Evolutionary conservation across 1,140 invertebrate species (phyloP), one percentile per base, ranked within the genome.

Genomic region (Drosophila repletoides): DNA sequence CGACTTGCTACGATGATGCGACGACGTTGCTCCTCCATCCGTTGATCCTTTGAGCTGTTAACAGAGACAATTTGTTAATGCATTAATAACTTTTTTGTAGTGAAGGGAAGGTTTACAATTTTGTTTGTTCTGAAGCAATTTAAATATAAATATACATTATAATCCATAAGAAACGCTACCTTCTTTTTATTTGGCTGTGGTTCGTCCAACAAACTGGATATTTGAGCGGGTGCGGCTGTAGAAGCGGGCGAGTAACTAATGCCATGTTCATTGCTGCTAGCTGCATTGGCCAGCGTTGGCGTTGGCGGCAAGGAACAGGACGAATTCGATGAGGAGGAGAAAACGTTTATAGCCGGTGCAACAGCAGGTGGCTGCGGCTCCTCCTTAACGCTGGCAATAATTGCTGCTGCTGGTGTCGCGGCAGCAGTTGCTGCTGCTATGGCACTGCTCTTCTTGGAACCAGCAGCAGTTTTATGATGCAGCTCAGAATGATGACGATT

Each of bases 281-380:
- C 28, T 5, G 15, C 58, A 38, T 21, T 36, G 5, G 46, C 34
- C 21, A 81, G 9, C 21, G 71, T 72, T 19, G 86, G 86, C 15
- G 87, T 89, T 2, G 81, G 49, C 12, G 87, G 87, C 70, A 89
- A 26, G 2, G 87, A 88, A 46, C 87, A 89, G 31, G 87, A 89
- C 0, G 87, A 89, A 40, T 89, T 89, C 12, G 87, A 88, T 33
- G 87, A 89, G 10, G 87, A 89, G 53, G 87, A 88, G 34, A 79
- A 89, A 12, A 87, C 63, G 10, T 74, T 76, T 12, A 88, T 79
- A 19, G 72, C 24, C n/a, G 70, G 22, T 14, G 52, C 21, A 7
- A 24, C 34, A 3, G 21, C 36, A 9, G 26, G 21, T 17, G 28
- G 2, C 14, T 43, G 24, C 14, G 41, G 22, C 14, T 76, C 74